Conservation (phyloP, 2,888 invertebrate species). For the Diogma glabrata region DNA sequence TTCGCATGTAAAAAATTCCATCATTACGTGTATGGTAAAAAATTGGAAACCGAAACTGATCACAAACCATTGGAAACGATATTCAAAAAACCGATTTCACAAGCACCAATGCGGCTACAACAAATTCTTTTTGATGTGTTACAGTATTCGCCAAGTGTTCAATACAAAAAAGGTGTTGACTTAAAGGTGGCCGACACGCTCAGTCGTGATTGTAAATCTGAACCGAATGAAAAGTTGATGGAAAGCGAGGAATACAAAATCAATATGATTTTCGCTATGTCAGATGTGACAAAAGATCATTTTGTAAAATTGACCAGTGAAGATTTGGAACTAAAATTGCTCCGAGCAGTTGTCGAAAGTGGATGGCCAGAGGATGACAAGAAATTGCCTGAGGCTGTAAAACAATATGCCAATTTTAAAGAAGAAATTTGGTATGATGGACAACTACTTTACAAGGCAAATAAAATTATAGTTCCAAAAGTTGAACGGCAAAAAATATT, state of each 20-base stretch:
- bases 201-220: not conserved
- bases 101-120: not conserved
- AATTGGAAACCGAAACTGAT: not conserved
- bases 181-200: not conserved
- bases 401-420: not conserved
- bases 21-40: no score
- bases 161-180: no score
- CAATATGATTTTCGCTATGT: not conserved
- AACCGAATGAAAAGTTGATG: no score
- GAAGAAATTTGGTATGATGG: slow-evolving; percentile 1
- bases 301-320: not conserved
- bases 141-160: no score
- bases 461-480: no score
- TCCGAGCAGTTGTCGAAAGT: no score
- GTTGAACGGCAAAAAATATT: not conserved
- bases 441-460: no score
- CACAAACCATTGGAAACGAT: not conserved
- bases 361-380: no score
- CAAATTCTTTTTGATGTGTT: no score
- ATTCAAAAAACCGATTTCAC: not conserved
- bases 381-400: no score
- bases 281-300: not conserved
- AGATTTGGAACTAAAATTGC: not conserved
- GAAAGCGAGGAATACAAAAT: no score
- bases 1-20: not conserved